Evolutionary conservation across 2,113 vertebrate species (phyloP).

Genomic region (Indri indri): DNA sequence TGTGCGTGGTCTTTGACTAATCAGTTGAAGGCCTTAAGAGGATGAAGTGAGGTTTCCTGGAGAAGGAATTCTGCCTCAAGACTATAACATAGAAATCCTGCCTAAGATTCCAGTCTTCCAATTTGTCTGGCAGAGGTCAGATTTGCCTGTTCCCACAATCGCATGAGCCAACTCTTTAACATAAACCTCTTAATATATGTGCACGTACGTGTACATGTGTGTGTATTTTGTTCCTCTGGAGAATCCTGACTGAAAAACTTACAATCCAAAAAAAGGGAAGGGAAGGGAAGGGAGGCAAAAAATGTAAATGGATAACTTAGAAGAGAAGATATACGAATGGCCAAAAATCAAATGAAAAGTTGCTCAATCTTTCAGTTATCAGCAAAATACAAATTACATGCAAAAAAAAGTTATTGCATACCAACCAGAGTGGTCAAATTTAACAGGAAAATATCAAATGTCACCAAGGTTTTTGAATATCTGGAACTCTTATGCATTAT

Average conservation of each 20-base stretch:
- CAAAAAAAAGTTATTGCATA: background rate
- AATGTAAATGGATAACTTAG: background rate
- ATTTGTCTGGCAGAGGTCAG: background rate
- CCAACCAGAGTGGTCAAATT: background rate
- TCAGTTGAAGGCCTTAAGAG: background rate
- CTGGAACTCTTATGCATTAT: background rate
- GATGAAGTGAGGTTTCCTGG: background rate
- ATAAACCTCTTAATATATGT: background rate
- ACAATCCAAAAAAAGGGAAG: background rate
- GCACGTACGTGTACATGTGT: accelerated
- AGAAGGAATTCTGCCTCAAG: background rate
- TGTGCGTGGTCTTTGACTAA: background rate
- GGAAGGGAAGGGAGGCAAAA: background rate
- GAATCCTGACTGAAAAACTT: background rate
- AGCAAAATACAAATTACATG: background rate
- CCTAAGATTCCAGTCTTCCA: background rate
- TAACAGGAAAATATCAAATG: background rate
- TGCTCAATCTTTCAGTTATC: background rate
- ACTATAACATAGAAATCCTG: background rate
- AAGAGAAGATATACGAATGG: background rate
- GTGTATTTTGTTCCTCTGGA: background rate
- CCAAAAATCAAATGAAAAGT: background rate
- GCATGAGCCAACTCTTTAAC: background rate
- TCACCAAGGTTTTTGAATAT: background rate
- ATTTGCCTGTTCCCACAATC: background rate